Evolutionary conservation across 2,113 vertebrate species (phyloP), one percentile per base, ranked within the genome.

Genomic region (Serinus canaria): DNA sequence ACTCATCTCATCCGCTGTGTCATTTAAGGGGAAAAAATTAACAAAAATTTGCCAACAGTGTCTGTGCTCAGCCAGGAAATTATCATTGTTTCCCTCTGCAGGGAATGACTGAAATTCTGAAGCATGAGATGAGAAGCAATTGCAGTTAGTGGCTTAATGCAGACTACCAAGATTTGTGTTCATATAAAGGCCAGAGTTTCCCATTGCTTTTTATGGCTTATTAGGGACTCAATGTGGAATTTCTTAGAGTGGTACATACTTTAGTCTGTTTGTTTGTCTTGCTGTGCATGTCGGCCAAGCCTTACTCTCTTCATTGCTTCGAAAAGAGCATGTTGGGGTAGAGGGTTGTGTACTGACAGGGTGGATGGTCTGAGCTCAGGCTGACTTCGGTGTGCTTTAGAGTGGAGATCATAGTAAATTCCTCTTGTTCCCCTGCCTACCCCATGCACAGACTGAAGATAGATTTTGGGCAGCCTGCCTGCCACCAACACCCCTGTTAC

Each of bases 341-440:
- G 13, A 30, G 17, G 16, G 14, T n/a, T 15, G 9, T 9, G 9
- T 21, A 13, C 17, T 31, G 41, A n/a, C 0, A 1, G 31, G 19
- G 21, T 55, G 22, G 21, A 33, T 22, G 13, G 5, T 15, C 39
- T 66, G 50, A 87, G 33, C 27, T 47, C 25, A 63, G 50, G 28
- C 56, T 69, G 49, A 39, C 13, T 60, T 68, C 15, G 21, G 15
- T 0, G 10, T 37, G 44, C 53, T 60, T 80, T 64, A 56, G 11
- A 52, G 53, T 33, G 56, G 33, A 39, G 60, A 25, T 46, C 6
- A 5, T 4, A 19, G 3, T 41, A n/a, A 49, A 12, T 60, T n/a
- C 13, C 20, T 31, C 31, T 49, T 66, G 24, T 70, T 92, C 28
- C 20, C 9, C 41, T 50, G 1, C 39, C 72, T 24, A 17, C 16